phyloP scores from a whole-genome alignment of 2,113 vertebrate genomes.

The Oncorhynchus kisutch region DNA sequence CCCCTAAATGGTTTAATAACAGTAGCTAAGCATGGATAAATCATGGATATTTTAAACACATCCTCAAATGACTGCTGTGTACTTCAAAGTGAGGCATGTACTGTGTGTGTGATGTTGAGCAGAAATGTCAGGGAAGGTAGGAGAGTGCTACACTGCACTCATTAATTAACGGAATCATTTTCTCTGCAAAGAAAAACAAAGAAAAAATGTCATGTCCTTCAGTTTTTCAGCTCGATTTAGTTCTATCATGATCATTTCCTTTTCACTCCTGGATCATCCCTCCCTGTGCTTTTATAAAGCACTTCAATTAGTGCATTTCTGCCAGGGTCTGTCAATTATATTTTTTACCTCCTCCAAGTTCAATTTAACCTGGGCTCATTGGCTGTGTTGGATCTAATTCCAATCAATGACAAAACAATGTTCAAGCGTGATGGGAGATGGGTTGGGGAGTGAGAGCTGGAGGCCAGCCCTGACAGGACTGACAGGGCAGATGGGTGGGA shows the following conservation, averaged over 20 bases:
- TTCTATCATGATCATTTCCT: slow-evolving; percentile 39
- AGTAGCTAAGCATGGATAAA: background rate
- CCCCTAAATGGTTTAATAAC: slow-evolving; percentile 2
- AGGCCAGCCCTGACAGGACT: slow-evolving; percentile 43
- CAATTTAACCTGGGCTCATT: slow-evolving; percentile 18
- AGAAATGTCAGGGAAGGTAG: slow-evolving; percentile 7
- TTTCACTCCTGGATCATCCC: slow-evolving; percentile 20
- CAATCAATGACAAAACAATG: slow-evolving; percentile 39
- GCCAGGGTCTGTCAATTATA: slow-evolving; percentile 11
- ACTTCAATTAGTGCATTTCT: slow-evolving; percentile 26
- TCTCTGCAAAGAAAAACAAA: slow-evolving; percentile 25
- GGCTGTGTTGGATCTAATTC: slow-evolving; percentile 11
- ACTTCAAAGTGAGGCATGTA: slow-evolving; percentile 13
- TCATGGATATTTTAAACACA: slow-evolving; percentile 3
- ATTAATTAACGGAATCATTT: slow-evolving; percentile 47
- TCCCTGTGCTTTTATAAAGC: slow-evolving; percentile 26
- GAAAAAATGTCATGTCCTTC: slow-evolving; percentile 40
- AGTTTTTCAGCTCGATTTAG: slow-evolving; percentile 20
- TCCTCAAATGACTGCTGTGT: background rate
- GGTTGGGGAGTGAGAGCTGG: slow-evolving; percentile 40
- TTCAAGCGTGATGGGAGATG: slow-evolving; percentile 30
- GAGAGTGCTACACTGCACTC: background rate
- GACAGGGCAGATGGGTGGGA: slow-evolving; percentile 49
- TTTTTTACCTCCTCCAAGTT: slow-evolving; percentile 11
- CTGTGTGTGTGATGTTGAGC: background rate